phyloP scores from a whole-genome alignment of 2,888 invertebrate genomes.

The Andrena hattorfiana region DNA sequence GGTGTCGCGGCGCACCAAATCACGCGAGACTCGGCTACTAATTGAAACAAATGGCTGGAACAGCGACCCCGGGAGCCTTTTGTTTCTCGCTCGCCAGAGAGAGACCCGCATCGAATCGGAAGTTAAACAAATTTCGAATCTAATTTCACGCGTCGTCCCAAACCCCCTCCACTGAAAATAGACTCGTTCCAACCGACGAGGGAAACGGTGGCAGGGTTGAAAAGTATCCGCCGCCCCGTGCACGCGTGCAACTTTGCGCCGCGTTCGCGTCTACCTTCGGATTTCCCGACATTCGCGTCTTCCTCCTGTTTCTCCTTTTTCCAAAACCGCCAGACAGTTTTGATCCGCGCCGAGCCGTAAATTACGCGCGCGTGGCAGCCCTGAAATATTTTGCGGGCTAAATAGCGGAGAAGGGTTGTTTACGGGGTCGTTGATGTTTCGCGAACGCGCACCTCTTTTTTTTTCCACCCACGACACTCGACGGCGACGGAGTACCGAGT shows the following conservation, averaged over 20 bases:
- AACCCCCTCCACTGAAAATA: not conserved
- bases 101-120: constrained; percentile 43
- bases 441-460: not conserved
- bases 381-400: constrained; percentile 37
- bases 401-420: constrained; percentile 16
- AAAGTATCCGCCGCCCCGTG: not conserved
- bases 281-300: constrained; percentile 13
- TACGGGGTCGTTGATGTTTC: not conserved
- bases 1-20: constrained; percentile 60
- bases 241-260: not conserved
- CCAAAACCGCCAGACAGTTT: constrained; percentile 33
- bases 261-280: not conserved
- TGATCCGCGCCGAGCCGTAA: constrained; percentile 31
- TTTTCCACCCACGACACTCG: not conserved
- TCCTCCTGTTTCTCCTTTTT: not conserved
- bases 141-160: constrained; percentile 37
- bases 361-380: constrained; percentile 34
- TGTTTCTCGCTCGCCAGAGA: constrained; percentile 4
- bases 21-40: constrained; percentile 53
- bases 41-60: constrained; percentile 69
- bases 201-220: not conserved
- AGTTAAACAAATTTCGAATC: constrained; percentile 66
- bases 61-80: constrained; percentile 23
- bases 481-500: not conserved
- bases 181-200: not conserved